phyloP scores from a whole-genome alignment of 2,888 invertebrate species.

The Uloborus plumipes region DNA sequence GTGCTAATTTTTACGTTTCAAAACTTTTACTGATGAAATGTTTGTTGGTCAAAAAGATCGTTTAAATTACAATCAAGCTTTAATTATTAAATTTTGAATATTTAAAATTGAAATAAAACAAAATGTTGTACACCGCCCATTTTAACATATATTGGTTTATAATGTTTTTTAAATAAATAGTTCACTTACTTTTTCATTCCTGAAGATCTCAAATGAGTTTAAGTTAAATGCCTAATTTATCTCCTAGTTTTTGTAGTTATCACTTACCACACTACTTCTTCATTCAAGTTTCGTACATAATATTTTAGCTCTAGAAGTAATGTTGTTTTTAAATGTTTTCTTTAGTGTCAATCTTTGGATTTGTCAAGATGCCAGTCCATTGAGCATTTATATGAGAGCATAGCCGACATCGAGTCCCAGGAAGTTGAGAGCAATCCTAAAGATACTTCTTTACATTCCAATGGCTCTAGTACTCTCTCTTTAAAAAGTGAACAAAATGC shows the following conservation, averaged over 20 bases:
- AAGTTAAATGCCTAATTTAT: too few species aligned
- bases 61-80: too few species aligned
- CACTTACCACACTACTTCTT: background rate
- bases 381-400: constrained; percentile 57
- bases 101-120: too few species aligned
- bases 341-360: constrained; percentile 24
- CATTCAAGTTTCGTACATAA: background rate
- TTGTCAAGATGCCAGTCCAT: constrained; percentile 36
- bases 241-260: too few species aligned
- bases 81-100: too few species aligned
- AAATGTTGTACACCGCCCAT: too few species aligned
- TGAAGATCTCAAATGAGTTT: too few species aligned
- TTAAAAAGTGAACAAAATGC: constrained; percentile 32
- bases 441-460: constrained; percentile 10
- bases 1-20: background rate
- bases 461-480: constrained; percentile 16
- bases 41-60: too few species aligned
- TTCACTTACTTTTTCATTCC: too few species aligned
- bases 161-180: too few species aligned
- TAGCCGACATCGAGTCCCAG: constrained; percentile 36
- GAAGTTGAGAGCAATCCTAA: constrained; percentile 1
- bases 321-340: background rate
- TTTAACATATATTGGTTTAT: too few species aligned
- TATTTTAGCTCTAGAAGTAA: background rate
- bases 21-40: too few species aligned